Base-by-base conservation (phyloP, 2,888 invertebrate species). In the Temnothorax unifasciatus region DNA sequence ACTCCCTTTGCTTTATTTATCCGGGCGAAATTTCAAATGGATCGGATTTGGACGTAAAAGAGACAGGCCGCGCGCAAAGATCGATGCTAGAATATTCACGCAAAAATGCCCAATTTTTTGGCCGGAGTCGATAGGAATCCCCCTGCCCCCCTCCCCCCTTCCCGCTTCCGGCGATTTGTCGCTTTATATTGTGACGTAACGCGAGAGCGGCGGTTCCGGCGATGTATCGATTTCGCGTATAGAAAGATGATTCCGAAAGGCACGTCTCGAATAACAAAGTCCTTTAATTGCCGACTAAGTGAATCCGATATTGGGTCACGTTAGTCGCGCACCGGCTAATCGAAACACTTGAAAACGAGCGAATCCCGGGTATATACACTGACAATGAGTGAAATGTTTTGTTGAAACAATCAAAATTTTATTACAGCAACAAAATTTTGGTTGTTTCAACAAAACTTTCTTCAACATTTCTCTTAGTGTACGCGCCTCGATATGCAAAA, bases 1-100 rank as follows among this genome's bases (percentile, higher is more conserved):
- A 81, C 86, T 86, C 83, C 87, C 89, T 90, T 90, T 91, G 90
- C 91, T 92, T 93, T 92, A 92, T 92, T 93, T 92, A 88, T 87
- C 88, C 88, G 89, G 86, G 76, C 86, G 91, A 79, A 79, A 93
- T 93, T 91, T 92, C 88, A 92, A 93, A 92, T 92, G 90, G 90
- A 92, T 92, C 90, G 89, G 90, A 91, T 92, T 91, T 92, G 88
- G 86, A 89, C 71, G 81, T 75, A 82, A 85, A 89, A 87, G 81
- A 81, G 83, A 88, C 84, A 74, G 34, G 50, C 64, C 59, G 47
- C 59, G 73, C 79, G 38, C 11, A 71, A 79, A 79, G 79, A 79
- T 79, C 79, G 71, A 71, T 71, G 71, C 71, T 47, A 11, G 38
- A 59, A 71, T 79, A 79, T 71, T 71, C 47, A 13, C 59, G 38